Conservation (phyloP, 2,113 vertebrate genomes). For the Mastomys natalensis region DNA sequence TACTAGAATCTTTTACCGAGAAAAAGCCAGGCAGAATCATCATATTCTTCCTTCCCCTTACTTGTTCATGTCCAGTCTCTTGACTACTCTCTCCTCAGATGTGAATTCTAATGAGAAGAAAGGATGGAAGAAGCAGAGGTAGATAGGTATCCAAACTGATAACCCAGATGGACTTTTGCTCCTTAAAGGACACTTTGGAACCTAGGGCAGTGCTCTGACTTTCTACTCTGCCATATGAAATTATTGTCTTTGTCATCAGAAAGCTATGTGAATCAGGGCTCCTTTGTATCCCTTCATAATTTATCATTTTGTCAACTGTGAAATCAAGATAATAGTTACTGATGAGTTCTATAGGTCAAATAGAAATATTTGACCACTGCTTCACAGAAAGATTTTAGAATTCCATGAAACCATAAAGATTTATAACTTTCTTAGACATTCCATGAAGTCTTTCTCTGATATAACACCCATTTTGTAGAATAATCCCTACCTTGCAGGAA, state of each 20-base stretch:
- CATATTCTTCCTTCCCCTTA: accelerated
- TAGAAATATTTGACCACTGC: neutral
- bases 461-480: neutral
- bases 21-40: neutral
- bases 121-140: too few relatives aligned
- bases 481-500: neutral
- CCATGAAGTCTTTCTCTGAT: neutral
- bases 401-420: neutral
- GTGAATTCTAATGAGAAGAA: conserved; percentile 13
- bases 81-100: neutral
- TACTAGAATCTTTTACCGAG: neutral
- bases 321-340: neutral
- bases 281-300: neutral
- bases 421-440: neutral
- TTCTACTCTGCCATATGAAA: neutral
- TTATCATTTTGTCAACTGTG: conserved; percentile 1
- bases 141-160: neutral
- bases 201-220: neutral
- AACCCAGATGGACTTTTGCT: neutral
- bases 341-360: neutral
- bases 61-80: neutral
- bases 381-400: neutral
- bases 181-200: neutral
- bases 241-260: neutral
- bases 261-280: neutral